Base-by-base conservation (phyloP, 2,888 invertebrate species). In the Pycnomerus fuliginosus region DNA sequence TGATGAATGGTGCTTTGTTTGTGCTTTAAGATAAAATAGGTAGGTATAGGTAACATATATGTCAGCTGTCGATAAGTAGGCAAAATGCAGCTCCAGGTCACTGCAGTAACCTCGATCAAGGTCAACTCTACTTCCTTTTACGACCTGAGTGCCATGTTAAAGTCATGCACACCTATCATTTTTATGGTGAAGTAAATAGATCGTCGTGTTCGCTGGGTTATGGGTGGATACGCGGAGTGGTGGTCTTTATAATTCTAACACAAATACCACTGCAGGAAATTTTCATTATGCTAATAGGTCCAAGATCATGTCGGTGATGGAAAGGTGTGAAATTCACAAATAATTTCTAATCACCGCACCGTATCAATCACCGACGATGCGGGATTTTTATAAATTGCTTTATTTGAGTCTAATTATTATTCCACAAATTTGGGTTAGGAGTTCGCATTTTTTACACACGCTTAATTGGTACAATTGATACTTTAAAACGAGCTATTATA, bases 81-180 rank as follows among this genome's bases (percentile, higher is more conserved):
- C 67, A 58, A 68, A 65, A 62, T 66, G 65, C 66, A 63, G 56
- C 66, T 66, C 58, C 68, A 69, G 69, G 69, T 69, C 64, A 68
- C 63, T 67, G 68, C 67, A 65, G 56, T 66, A 67, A 68, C 68
- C 67, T 61, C 66, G 56, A 25, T 69, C 69, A 70, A 69, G 70
- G 70, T 67, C 68, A 68, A 57, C 52, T 56, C 48, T 57, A 63
- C 59, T 64, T 66, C 60, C 62, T 63, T 60, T 55, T 65, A 56
- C 59, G 47, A 39, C 39, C 30, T 22, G 31, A 36, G 30, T 38
- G 30, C 35, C 34, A 34, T 24, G 41, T 28, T 44, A 28, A 38
- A 41, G 31, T 45, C 40, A 40, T 41, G 36, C 38, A 35, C 39
- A 40, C 31, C 29, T 34, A 37, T 44, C 38, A 42, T 39, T 43